Evolutionary conservation across 1,140 invertebrate species (phyloP).

Genomic region (Drosophila ambigua): DNA sequence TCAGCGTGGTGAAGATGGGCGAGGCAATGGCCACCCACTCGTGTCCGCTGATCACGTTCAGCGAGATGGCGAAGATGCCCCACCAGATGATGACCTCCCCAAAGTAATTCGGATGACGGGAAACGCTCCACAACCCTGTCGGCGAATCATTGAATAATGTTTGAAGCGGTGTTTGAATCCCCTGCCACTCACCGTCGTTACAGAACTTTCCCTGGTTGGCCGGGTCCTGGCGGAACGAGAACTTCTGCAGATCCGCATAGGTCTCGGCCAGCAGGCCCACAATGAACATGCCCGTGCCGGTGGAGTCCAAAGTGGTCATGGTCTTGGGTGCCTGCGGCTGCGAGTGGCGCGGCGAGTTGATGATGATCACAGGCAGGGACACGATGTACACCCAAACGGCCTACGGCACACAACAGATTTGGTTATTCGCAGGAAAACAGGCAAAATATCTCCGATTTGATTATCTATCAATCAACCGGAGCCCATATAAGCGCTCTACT

Average conservation of each 20-base stretch:
- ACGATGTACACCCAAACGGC: slow-evolving; percentile 96
- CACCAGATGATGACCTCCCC: slow-evolving; percentile 97
- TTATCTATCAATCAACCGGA: background rate
- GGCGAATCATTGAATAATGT: background rate
- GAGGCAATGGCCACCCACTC: slow-evolving; percentile 94
- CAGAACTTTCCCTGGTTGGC: slow-evolving; percentile 95
- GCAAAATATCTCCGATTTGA: background rate
- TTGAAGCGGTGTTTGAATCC: background rate
- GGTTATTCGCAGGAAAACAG: background rate
- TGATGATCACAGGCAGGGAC: slow-evolving; percentile 95
- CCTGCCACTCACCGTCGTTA: slow-evolving; percentile 88
- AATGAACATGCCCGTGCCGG: slow-evolving; percentile 92
- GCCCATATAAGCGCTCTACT: slow-evolving; percentile 27
- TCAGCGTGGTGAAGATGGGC: slow-evolving; percentile 94
- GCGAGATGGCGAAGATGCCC: slow-evolving; percentile 95
- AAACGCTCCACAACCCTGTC: slow-evolving; percentile 93
- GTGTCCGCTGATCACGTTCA: slow-evolving; percentile 91
- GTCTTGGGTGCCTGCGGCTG: slow-evolving; percentile 90
- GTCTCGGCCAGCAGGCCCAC: slow-evolving; percentile 94
- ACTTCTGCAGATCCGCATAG: slow-evolving; percentile 96
- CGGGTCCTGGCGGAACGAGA: slow-evolving; percentile 93
- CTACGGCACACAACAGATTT: slow-evolving; percentile 83
- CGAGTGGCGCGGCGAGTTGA: slow-evolving; percentile 93
- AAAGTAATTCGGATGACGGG: slow-evolving; percentile 97
- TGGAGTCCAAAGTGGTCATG: slow-evolving; percentile 92